Conservation (phyloP, 2,113 vertebrate genomes). For the Alectura lathami region DNA sequence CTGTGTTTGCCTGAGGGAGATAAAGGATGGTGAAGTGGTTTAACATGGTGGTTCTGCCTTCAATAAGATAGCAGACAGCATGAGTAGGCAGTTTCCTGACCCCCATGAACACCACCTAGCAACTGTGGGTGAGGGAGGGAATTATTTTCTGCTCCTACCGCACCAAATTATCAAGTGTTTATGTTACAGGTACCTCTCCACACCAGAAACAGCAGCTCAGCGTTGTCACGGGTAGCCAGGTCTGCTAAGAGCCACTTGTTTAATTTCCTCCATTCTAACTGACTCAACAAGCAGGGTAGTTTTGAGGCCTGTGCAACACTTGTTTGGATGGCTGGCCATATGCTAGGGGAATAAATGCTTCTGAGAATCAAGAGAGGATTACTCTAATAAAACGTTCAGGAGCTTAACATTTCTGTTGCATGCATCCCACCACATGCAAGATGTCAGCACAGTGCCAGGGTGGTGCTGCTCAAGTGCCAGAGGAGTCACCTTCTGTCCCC, state of each 20-base stretch:
- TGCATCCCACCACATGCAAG: background rate
- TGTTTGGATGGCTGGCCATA: background rate
- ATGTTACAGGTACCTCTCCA: background rate
- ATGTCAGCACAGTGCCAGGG: background rate
- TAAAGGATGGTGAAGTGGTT: background rate
- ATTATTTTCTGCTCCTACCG: background rate
- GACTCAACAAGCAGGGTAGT: background rate
- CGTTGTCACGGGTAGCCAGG: background rate
- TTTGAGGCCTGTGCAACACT: background rate
- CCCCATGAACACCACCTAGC: fast-evolving
- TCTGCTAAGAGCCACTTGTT: background rate
- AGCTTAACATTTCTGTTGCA: background rate
- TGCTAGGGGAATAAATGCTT: background rate
- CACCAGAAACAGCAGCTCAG: background rate
- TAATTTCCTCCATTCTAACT: background rate
- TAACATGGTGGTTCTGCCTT: background rate
- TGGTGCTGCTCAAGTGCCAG: background rate
- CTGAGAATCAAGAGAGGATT: background rate
- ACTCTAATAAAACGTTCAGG: background rate
- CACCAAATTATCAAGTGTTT: background rate
- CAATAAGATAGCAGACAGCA: background rate
- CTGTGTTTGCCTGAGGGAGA: background rate
- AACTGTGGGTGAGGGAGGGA: background rate
- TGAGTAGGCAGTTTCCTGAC: too few species aligned
- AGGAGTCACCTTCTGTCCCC: background rate